Evolutionary conservation across 2,797 vertebrate genomes (phyloP).

Genomic region (Schizopygopsis malacanthus): DNA sequence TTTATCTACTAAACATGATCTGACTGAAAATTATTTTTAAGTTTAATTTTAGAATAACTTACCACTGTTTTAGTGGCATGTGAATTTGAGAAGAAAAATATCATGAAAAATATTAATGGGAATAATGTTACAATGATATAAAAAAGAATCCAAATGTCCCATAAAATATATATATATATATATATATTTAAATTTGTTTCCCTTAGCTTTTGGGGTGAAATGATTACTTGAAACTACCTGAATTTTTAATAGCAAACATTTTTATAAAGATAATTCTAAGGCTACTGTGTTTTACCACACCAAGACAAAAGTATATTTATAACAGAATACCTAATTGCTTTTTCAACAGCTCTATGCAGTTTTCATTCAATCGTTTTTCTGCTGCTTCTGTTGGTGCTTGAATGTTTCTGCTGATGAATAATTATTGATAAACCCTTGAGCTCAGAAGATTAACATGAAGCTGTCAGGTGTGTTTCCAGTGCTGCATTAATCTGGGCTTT

Average conservation of each 20-base stretch:
- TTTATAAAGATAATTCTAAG: not conserved
- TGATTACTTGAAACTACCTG: not conserved
- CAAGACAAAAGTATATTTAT: not conserved
- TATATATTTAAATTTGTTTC: not conserved
- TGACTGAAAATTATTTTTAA: not conserved
- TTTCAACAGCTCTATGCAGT: not conserved
- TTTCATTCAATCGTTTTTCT: not conserved
- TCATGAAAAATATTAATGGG: too few relatives aligned
- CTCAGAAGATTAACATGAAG: conserved; percentile 6
- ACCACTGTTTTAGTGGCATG: not conserved
- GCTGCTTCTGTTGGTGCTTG: not conserved
- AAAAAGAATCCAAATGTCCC: not conserved
- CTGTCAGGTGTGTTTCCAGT: not conserved
- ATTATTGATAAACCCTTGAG: conserved; percentile 17
- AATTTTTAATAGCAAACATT: not conserved
- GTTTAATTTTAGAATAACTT: not conserved
- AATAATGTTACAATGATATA: not conserved
- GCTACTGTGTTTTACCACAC: not conserved
- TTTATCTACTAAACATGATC: not conserved
- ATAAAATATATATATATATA: not conserved
- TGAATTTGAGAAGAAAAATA: not conserved
- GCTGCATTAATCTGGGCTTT: not conserved
- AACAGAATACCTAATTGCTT: not conserved
- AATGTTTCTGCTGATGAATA: conserved; percentile 10
- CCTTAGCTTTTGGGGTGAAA: not conserved